Percentiles rank a stretch among this genome's conserved stretches.
Evolutionary conservation across 2,888 invertebrate species (phyloP).

Genomic region (Polylopha cassiicola): DNA sequence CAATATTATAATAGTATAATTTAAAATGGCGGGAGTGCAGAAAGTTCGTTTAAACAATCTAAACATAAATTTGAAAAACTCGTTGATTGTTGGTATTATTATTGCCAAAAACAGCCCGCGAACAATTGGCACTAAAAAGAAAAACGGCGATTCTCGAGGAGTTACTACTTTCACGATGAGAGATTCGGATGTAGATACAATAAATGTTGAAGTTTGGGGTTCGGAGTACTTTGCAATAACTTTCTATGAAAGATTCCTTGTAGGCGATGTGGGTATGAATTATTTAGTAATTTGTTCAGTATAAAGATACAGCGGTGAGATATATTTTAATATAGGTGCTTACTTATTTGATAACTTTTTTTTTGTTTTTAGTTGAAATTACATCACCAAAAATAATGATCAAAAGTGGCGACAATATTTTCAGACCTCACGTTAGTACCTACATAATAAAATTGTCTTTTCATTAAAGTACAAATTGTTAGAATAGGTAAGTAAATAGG

Average conservation of each 20-base stretch:
- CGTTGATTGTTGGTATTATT: conserved; percentile 75
- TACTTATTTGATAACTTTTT: not conserved
- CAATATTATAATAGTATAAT: too few species aligned
- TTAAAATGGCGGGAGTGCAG: conserved; percentile 67
- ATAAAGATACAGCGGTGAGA: too few species aligned
- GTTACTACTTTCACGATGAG: conserved; percentile 87
- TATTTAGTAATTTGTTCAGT: too few species aligned
- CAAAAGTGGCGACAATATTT: conserved; percentile 79
- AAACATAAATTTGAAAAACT: conserved; percentile 61
- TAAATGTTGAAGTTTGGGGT: conserved; percentile 88
- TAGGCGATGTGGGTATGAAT: conserved; percentile 82
- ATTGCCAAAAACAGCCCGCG: conserved; percentile 81
- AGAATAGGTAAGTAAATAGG: not conserved
- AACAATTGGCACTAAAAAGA: conserved; percentile 67
- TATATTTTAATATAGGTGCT: too few species aligned
- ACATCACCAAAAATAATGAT: conserved; percentile 79
- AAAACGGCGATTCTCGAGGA: conserved; percentile 76
- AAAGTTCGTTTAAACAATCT: conserved; percentile 57
- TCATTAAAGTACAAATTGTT: too few species aligned
- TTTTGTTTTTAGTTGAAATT: conserved; percentile 78
- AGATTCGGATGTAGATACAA: conserved; percentile 83
- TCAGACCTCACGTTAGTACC: conserved; percentile 76
- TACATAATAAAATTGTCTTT: conserved; percentile 1
- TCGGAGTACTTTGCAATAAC: conserved; percentile 78
- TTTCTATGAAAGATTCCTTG: conserved; percentile 79